These are phyloP conservation scores for Philotrypesis tridentata DNA, from an alignment of 1,140 invertebrate species.

Conservation along the genomic window DNA sequence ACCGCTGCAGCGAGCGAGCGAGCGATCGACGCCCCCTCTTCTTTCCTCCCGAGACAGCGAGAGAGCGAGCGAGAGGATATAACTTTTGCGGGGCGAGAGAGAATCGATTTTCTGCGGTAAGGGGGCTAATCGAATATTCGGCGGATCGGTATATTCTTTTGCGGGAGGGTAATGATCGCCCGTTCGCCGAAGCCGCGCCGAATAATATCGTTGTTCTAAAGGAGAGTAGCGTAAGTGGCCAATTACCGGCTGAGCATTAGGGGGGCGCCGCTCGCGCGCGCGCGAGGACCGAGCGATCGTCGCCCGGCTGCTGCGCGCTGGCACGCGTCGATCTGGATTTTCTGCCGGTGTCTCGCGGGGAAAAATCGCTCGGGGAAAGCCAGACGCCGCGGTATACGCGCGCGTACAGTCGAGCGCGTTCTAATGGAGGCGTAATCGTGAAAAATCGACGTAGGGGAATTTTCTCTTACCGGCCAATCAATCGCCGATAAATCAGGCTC, in stretches of 20 bases:
- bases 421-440: too few relatives aligned
- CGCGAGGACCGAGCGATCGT: too few relatives aligned
- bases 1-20: slow-evolving; percentile 53
- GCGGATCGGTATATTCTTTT: neutral
- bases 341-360: neutral
- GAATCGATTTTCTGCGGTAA: slow-evolving; percentile 38
- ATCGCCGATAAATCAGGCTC: slow-evolving; percentile 28
- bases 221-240: slow-evolving; percentile 48
- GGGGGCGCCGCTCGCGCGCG: too few relatives aligned
- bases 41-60: slow-evolving; percentile 53
- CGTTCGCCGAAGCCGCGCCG: slow-evolving; percentile 43
- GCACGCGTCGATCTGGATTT: slow-evolving; percentile 13
- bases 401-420: too few relatives aligned
- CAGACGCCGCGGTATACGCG: neutral
- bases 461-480: slow-evolving; percentile 1
- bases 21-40: slow-evolving; percentile 39
- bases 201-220: slow-evolving; percentile 45
- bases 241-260: too few relatives aligned
- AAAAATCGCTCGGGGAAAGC: neutral
- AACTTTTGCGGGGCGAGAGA: slow-evolving; percentile 41
- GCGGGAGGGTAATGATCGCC: slow-evolving; percentile 38
- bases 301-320: too few relatives aligned
- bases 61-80: slow-evolving; percentile 38
- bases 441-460: neutral
- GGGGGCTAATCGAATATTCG: slow-evolving; percentile 48